Conservation (phyloP, 2,888 invertebrate genomes). For the Busseola fusca region DNA sequence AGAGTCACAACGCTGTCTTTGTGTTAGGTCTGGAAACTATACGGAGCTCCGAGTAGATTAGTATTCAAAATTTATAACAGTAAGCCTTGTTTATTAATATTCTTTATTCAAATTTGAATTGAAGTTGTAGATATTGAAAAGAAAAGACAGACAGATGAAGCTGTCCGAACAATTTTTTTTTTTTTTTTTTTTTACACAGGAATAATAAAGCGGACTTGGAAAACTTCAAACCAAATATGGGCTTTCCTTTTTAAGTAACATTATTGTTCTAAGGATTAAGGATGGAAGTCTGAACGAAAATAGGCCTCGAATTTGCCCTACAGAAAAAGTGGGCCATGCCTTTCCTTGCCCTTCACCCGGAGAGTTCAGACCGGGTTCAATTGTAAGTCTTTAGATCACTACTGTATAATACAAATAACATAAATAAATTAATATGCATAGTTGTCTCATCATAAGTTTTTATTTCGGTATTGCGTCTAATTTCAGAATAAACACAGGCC, state of each 20-base stretch:
- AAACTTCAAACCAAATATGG: conserved; percentile 24
- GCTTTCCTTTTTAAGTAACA: conserved; percentile 36
- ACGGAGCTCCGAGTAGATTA: conserved; percentile 21
- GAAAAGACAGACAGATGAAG: conserved; percentile 17
- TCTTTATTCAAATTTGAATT: not conserved
- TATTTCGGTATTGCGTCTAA: conserved; percentile 33
- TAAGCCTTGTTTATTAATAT: conserved; percentile 32
- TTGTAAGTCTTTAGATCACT: conserved; percentile 72
- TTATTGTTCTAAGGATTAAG: conserved; percentile 65
- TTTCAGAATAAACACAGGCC: conserved; percentile 33
- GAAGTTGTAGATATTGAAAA: conserved; percentile 7
- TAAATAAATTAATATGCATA: conserved; percentile 59
- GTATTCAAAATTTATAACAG: conserved; percentile 19
- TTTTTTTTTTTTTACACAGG: conserved; percentile 12
- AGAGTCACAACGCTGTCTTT: conserved; percentile 34
- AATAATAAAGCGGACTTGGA: conserved; percentile 28
- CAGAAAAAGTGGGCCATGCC: conserved; percentile 67
- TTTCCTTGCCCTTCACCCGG: conserved; percentile 69
- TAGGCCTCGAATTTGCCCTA: conserved; percentile 54
- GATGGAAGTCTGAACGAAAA: conserved; percentile 46
- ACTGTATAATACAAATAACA: conserved; percentile 61
- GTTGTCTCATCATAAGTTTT: conserved; percentile 27
- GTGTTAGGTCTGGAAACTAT: conserved; percentile 36
- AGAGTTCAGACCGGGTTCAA: conserved; percentile 70
- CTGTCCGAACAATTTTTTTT: conserved; percentile 5